A percentile compares a stretch with the other conserved stretches of the same genome.
phyloP scores from a whole-genome alignment of 2,888 invertebrate species.

The Tenthredo mesomela region DNA sequence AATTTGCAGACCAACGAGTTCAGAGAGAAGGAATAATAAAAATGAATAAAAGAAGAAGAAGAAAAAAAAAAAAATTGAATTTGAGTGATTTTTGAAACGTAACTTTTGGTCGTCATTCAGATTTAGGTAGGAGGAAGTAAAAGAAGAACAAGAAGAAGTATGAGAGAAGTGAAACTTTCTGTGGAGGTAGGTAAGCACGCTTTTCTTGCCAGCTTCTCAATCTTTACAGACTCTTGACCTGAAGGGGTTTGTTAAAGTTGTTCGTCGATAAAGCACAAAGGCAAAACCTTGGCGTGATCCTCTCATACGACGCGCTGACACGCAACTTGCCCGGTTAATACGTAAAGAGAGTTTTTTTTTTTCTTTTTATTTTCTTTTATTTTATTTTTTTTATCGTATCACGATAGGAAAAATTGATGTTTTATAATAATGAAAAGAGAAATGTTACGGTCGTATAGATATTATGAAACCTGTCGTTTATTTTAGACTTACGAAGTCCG shows the following conservation, averaged over 20 bases:
- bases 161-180: background rate
- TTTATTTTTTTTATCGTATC: background rate
- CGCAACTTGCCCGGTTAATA: slow-evolving; percentile 55
- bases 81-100: background rate
- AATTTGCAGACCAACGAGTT: too few species aligned
- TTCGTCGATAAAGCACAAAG: slow-evolving; percentile 45
- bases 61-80: background rate
- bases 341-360: background rate
- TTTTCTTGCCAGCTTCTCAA: slow-evolving; percentile 18
- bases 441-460: too few species aligned
- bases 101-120: background rate
- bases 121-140: background rate
- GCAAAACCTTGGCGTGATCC: slow-evolving; percentile 64
- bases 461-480: background rate
- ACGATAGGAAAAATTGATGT: slow-evolving; percentile 17
- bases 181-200: background rate
- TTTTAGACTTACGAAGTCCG: background rate
- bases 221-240: slow-evolving; percentile 46
- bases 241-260: slow-evolving; percentile 43
- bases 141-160: background rate
- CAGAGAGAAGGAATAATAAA: background rate
- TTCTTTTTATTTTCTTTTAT: background rate
- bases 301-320: slow-evolving; percentile 64
- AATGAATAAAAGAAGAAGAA: background rate
- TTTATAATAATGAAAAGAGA: background rate